phyloP scores from a whole-genome alignment of 2,797 vertebrate genomes.

The Taenioides sp. region DNA sequence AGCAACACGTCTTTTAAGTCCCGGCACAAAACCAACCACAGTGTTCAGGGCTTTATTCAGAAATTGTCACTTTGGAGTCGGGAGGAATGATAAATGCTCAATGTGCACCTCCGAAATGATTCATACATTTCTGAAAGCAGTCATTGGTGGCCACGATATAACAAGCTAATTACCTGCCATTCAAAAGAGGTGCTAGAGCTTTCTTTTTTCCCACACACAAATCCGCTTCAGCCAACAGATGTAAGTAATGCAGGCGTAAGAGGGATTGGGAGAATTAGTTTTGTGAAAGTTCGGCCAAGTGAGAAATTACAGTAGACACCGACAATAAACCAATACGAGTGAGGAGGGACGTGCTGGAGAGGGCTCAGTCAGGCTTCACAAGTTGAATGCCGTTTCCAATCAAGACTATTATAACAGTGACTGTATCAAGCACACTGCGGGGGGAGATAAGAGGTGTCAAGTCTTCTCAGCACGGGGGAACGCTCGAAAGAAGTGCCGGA shows the following conservation, averaged over 20 bases:
- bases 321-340: slow-evolving; percentile 23
- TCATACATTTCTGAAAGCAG: slow-evolving; percentile 7
- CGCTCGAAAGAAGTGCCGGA: neutral
- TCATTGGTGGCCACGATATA: slow-evolving; percentile 7
- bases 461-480: neutral
- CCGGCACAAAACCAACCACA: slow-evolving; percentile 19
- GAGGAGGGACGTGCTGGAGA: slow-evolving; percentile 19
- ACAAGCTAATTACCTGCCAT: slow-evolving; percentile 32
- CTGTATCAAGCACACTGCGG: slow-evolving; percentile 20
- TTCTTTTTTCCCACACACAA: neutral
- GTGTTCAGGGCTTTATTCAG: slow-evolving; percentile 44
- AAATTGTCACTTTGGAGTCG: slow-evolving; percentile 26
- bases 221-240: slow-evolving; percentile 23
- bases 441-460: slow-evolving; percentile 7
- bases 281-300: slow-evolving; percentile 48
- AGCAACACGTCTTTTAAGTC: slow-evolving; percentile 11
- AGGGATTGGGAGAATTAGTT: slow-evolving; percentile 34
- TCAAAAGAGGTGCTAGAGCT: slow-evolving; percentile 2
- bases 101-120: slow-evolving; percentile 9
- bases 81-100: slow-evolving; percentile 23
- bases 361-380: slow-evolving; percentile 33
- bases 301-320: slow-evolving; percentile 51
- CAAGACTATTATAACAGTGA: slow-evolving; percentile 13
- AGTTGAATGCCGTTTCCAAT: slow-evolving; percentile 44
- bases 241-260: slow-evolving; percentile 15